Conservation (phyloP, 2,888 invertebrate species). For the Protonemura montana region DNA sequence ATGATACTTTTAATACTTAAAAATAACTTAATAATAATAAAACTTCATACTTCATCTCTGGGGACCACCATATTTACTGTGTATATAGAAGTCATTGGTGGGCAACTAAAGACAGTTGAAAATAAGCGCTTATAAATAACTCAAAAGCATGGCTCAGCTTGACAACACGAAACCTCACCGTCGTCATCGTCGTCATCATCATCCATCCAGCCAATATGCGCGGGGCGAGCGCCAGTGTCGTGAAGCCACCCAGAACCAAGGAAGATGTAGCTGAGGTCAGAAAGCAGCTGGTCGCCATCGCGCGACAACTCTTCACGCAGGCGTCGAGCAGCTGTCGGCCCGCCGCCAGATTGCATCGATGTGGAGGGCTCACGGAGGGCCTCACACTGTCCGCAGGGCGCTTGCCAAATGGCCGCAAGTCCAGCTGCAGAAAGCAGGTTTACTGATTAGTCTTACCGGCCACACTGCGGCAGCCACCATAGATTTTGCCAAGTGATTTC, state of each 20-base stretch:
- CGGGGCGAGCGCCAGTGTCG: slow-evolving; percentile 1
- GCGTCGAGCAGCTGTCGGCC: slow-evolving; percentile 15
- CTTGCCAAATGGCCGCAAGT: not conserved
- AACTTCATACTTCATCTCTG: too few species aligned
- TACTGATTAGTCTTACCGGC: too few species aligned
- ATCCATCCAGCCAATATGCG: not conserved
- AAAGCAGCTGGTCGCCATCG: slow-evolving; percentile 70
- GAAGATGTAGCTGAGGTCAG: slow-evolving; percentile 67
- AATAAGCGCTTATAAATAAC: too few species aligned
- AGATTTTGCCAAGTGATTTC: too few species aligned
- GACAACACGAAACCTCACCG: too few species aligned
- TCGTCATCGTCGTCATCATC: slow-evolving; percentile 8
- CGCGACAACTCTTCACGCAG: slow-evolving; percentile 64
- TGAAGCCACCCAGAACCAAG: slow-evolving; percentile 53
- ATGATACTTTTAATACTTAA: too few species aligned
- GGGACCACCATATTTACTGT: too few species aligned
- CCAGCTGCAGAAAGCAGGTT: not conserved
- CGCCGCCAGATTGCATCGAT: not conserved
- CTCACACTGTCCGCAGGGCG: slow-evolving; percentile 46
- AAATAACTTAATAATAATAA: too few species aligned
- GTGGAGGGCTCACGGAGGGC: slow-evolving; percentile 49
- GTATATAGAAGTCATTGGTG: too few species aligned
- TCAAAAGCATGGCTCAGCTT: too few species aligned
- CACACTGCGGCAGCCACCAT: too few species aligned
- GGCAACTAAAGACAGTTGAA: too few species aligned